A percentile compares a stretch with the other conserved stretches of the same genome.
phyloP scores from a whole-genome alignment of 30 jellyfish, hydroid and myxozoan genomes.

The Aurelia aurita region DNA sequence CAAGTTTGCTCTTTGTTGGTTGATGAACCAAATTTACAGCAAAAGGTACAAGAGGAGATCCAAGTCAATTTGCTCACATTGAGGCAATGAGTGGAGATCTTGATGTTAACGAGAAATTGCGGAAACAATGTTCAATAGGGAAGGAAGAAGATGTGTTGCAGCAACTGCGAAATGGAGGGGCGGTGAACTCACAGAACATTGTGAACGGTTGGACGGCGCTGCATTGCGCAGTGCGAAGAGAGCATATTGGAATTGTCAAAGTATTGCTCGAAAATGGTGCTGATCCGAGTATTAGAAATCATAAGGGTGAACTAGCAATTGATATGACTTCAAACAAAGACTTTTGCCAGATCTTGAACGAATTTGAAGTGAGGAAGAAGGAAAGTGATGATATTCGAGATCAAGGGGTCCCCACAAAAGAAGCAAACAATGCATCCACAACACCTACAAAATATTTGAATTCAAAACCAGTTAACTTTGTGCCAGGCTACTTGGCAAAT shows the following conservation, averaged over 20 bases:
- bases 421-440: slow-evolving; percentile 9
- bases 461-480: slow-evolving; percentile 9
- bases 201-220: slow-evolving; percentile 92
- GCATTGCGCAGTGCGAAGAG: slow-evolving; percentile 90
- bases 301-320: slow-evolving; percentile 75
- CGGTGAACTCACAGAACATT: slow-evolving; percentile 85
- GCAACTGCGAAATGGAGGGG: slow-evolving; percentile 78
- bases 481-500: slow-evolving; percentile 68
- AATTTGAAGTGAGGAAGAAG: background rate
- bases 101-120: slow-evolving; percentile 74
- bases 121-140: slow-evolving; percentile 79
- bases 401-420: background rate
- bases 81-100: slow-evolving; percentile 45
- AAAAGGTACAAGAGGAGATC: too few species aligned
- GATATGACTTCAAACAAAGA: slow-evolving; percentile 75
- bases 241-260: slow-evolving; percentile 64
- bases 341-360: slow-evolving; percentile 28
- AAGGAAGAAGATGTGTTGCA: slow-evolving; percentile 50
- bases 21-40: too few species aligned
- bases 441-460: background rate
- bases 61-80: too few species aligned
- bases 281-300: slow-evolving; percentile 35
- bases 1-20: too few species aligned
- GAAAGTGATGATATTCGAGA: slow-evolving; percentile 1
- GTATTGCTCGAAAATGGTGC: slow-evolving; percentile 75